A percentile compares a stretch with the other conserved stretches of the same genome.
These are phyloP conservation scores for Enteromius argenteus DNA, from an alignment of 2,797 vertebrate species.

Conservation along the genomic window DNA sequence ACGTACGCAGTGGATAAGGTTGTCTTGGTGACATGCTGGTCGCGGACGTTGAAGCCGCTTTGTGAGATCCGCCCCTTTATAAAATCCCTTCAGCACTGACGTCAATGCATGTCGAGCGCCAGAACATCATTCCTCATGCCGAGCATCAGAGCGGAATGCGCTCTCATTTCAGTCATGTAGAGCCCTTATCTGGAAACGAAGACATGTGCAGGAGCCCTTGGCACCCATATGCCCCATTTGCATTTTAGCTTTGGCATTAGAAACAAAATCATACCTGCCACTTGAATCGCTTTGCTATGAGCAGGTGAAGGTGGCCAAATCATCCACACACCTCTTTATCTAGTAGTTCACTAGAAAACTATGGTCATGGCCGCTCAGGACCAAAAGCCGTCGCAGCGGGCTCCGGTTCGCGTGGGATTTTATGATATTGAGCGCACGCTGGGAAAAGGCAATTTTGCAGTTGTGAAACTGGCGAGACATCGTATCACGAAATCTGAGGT, in stretches of 20 bases:
- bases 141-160: constrained; percentile 44
- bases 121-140: constrained; percentile 63
- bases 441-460: constrained; percentile 89
- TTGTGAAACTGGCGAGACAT: constrained; percentile 87
- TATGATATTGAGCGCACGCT: constrained; percentile 88
- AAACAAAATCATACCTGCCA: constrained; percentile 19
- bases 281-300: constrained; percentile 44
- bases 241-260: constrained; percentile 20
- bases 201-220: constrained; percentile 28
- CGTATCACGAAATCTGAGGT: constrained; percentile 89
- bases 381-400: constrained; percentile 77
- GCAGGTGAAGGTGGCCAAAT: constrained; percentile 52
- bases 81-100: constrained; percentile 71
- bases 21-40: constrained; percentile 78
- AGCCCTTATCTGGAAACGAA: constrained; percentile 40
- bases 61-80: constrained; percentile 62
- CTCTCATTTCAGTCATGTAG: constrained; percentile 46
- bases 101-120: constrained; percentile 74
- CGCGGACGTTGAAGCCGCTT: constrained; percentile 59
- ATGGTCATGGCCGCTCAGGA: constrained; percentile 86
- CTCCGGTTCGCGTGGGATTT: constrained; percentile 86
- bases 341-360: constrained; percentile 69
- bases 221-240: constrained; percentile 19
- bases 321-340: constrained; percentile 43
- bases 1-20: constrained; percentile 74